phyloP scores from a whole-genome alignment of 2,888 invertebrate species.

The Epinotia demarniana region DNA sequence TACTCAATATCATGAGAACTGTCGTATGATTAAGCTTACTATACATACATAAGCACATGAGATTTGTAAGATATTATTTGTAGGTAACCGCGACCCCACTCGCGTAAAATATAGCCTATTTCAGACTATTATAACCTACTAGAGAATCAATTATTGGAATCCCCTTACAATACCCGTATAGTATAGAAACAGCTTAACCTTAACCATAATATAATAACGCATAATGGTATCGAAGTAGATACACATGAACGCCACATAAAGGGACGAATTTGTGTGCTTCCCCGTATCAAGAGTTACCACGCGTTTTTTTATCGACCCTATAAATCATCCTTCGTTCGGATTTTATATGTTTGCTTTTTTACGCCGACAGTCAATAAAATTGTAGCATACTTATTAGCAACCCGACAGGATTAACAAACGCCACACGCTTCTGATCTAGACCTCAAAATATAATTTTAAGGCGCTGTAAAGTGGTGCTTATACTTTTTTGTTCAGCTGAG shows the following conservation, averaged over 20 bases:
- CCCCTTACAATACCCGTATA: too few species aligned
- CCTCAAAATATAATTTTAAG: too few species aligned
- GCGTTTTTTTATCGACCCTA: neutral
- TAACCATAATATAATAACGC: neutral
- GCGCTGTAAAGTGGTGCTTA: too few species aligned
- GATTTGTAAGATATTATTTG: too few species aligned
- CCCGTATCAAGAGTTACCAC: slow-evolving; percentile 4
- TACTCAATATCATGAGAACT: slow-evolving; percentile 7
- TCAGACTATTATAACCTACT: too few species aligned
- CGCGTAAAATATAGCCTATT: too few species aligned
- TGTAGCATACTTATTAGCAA: neutral
- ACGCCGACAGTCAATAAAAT: neutral
- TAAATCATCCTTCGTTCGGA: neutral
- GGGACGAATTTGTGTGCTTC: neutral
- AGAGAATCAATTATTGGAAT: too few species aligned
- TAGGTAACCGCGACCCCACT: too few species aligned
- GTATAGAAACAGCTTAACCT: neutral
- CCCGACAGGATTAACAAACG: neutral
- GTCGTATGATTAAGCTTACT: neutral
- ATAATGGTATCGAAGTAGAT: neutral
- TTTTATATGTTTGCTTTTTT: neutral
- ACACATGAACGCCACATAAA: neutral
- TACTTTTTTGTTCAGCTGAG: too few species aligned
- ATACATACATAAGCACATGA: too few species aligned
- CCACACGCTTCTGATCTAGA: neutral